Base-by-base conservation (phyloP, 2,113 vertebrate species). In the Nesogale talazaci region DNA sequence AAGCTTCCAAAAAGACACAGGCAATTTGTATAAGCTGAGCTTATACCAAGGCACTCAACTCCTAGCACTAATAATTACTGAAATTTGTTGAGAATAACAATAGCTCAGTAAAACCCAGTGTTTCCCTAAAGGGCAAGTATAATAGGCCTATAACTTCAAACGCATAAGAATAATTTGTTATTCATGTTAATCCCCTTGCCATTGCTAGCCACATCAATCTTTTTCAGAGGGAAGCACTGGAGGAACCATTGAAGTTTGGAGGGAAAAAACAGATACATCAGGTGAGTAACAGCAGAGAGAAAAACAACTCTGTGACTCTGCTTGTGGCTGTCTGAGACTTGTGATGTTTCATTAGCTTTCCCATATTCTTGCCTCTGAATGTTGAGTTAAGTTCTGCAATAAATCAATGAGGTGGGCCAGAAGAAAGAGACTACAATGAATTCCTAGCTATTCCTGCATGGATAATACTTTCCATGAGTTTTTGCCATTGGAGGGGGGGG, bases 101-200 rank as follows among this genome's bases (percentile, higher is more conserved):
- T 70, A 94, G 81, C 88, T 89, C 34, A 16, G 69, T 63, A 72
- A 93, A 93, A 63, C 70, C 42, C 52, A 85, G 57, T 76, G 57
- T 91, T 91, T 94, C 88, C 84, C 94, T 96, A 91, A 82, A 95
- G 88, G 90, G 72, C 56, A 91, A 85, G 77, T 78, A 87, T 89
- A 94, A 91, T 67, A 94, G 89, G 83, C 63, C 88, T 89, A n/a
- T 78, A 92, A 87, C 93, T 95, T 94, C 94, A 93, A 94, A 91
- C 20, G 3, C 78, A 42, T 85, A 69, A 84, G 77, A 91, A 93
- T 84, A 57, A 94, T 95, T 92, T 94, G 89, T 85, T 96, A 92
- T 89, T 95, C 94, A 94, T 78, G 85, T 91, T 92, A 91, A 94
- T 94, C 61, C 67, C 94, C 78, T 72, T 8, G 16, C 85, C 77